Conservation (phyloP, 2,113 vertebrate species). For the Seriola quinqueradiata region DNA sequence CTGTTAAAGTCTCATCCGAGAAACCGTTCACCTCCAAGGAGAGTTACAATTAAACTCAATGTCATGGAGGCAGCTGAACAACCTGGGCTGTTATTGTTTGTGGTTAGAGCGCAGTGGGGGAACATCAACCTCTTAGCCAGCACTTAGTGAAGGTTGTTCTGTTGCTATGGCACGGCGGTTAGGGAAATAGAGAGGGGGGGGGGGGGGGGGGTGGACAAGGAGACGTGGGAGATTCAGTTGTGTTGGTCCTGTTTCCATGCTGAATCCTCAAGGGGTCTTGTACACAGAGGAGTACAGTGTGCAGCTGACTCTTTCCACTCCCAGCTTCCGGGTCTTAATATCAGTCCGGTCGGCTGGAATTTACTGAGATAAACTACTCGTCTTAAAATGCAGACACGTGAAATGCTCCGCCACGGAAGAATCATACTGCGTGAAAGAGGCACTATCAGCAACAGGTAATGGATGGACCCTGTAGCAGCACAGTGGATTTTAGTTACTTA, state of each 20-base stretch:
- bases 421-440: not conserved
- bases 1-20: conserved; percentile 39
- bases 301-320: conserved; percentile 28
- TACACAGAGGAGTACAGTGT: conserved; percentile 29
- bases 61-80: conserved; percentile 56
- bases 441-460: not conserved
- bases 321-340: conserved; percentile 15
- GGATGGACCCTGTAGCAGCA: not conserved
- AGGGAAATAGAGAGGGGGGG: conserved; percentile 54
- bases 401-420: not conserved
- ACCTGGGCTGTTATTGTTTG: conserved; percentile 70
- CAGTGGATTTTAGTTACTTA: not conserved
- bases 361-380: not conserved
- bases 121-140: conserved; percentile 64
- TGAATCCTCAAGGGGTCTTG: conserved; percentile 32
- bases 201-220: conserved; percentile 7
- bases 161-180: conserved; percentile 71
- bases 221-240: conserved; percentile 24
- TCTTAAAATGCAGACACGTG: not conserved
- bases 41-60: conserved; percentile 69
- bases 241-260: conserved; percentile 26
- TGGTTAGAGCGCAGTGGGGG: conserved; percentile 47
- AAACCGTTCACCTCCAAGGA: conserved; percentile 38
- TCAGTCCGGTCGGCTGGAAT: not conserved
- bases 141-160: conserved; percentile 67